Conservation (phyloP, 1,140 invertebrate species). For the Drosophila bocqueti region DNA sequence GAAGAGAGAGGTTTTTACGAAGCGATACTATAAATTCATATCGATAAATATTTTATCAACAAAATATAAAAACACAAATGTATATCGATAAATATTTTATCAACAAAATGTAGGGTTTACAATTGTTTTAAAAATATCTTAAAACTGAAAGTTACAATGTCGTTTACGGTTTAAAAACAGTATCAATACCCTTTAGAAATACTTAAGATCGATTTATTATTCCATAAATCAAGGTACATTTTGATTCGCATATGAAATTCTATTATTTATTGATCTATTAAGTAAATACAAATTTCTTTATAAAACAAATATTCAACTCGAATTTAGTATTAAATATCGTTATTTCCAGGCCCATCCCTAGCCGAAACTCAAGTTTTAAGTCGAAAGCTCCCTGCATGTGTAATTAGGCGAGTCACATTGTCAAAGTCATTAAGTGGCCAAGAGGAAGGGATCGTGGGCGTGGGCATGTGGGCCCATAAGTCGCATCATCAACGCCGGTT, state of each 20-base stretch:
- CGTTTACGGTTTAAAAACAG: not conserved
- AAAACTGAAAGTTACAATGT: too few relatives aligned
- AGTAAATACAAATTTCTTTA: too few relatives aligned
- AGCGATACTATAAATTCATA: too few relatives aligned
- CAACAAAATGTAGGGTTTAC: not conserved
- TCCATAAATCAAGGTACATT: not conserved
- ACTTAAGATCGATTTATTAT: too few relatives aligned
- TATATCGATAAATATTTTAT: not conserved
- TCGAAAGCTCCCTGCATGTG: conserved; percentile 65
- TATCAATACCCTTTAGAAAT: not conserved
- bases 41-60: not conserved
- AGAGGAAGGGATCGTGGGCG: conserved; percentile 1
- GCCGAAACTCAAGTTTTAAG: conserved; percentile 62
- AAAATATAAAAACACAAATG: too few relatives aligned
- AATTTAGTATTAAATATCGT: not conserved
- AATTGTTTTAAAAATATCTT: too few relatives aligned
- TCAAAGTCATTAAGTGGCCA: conserved; percentile 83
- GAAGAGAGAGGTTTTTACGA: too few relatives aligned
- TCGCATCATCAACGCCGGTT: conserved; percentile 85
- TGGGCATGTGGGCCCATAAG: conserved; percentile 72
- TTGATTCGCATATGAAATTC: not conserved
- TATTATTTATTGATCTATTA: not conserved
- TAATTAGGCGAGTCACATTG: conserved; percentile 79
- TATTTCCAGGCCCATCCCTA: not conserved
- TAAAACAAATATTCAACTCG: too few relatives aligned